Conservation (phyloP, 2,888 invertebrate genomes). For the Tetragnatha montana region DNA sequence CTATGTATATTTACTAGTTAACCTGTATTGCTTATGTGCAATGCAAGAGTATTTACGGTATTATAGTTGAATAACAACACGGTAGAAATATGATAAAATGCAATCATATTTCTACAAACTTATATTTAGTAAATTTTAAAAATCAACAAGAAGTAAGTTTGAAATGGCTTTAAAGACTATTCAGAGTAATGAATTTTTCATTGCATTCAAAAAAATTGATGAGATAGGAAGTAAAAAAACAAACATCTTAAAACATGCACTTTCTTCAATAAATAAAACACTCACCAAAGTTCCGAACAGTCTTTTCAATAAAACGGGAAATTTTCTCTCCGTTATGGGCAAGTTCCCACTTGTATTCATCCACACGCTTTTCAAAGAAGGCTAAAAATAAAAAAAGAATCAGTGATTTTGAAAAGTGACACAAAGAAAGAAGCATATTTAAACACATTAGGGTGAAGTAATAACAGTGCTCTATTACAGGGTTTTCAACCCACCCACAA, state of each 20-base stretch:
- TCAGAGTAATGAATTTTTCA: neutral
- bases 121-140: neutral
- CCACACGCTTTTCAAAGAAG: slow-evolving; percentile 65
- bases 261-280: neutral
- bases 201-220: neutral
- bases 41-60: too few relatives aligned
- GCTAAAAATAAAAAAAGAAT: slow-evolving; percentile 23
- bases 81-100: too few relatives aligned
- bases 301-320: slow-evolving; percentile 50
- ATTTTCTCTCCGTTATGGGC: slow-evolving; percentile 48
- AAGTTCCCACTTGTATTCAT: slow-evolving; percentile 68
- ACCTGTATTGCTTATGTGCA: too few relatives aligned
- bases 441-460: too few relatives aligned
- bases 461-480: too few relatives aligned
- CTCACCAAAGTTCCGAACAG: slow-evolving; percentile 54
- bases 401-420: too few relatives aligned
- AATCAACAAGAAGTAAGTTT: neutral
- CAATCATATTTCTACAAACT: too few relatives aligned
- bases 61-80: too few relatives aligned
- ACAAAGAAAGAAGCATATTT: too few relatives aligned
- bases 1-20: too few relatives aligned
- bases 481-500: too few relatives aligned
- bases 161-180: neutral
- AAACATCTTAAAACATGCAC: neutral
- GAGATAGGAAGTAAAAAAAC: neutral